Conservation (phyloP, 2,797 vertebrate genomes). For the Gallinago solitaria region DNA sequence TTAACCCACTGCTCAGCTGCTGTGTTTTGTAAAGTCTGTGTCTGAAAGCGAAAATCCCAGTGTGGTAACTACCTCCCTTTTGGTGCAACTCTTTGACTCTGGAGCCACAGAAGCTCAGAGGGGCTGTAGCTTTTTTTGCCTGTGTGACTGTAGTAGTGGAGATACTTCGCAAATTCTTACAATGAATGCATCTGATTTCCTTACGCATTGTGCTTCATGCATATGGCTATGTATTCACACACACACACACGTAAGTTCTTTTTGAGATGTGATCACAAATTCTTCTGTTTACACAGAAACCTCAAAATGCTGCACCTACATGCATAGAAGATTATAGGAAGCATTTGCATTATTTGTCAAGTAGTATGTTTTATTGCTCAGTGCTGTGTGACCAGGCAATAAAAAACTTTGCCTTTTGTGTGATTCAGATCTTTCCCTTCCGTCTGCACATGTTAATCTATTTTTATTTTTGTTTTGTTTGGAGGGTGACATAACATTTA, state of each 20-base stretch:
- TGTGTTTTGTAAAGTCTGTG: not conserved
- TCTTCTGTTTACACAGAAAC: slow-evolving; percentile 8
- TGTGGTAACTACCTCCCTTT: not conserved
- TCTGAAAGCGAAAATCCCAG: not conserved
- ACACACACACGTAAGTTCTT: not conserved
- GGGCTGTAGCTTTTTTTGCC: not conserved
- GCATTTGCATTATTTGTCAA: slow-evolving; percentile 18
- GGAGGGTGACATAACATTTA: not conserved
- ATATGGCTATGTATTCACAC: not conserved
- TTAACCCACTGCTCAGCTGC: not conserved
- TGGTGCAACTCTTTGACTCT: not conserved
- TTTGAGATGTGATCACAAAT: slow-evolving; percentile 8
- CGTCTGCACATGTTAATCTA: not conserved
- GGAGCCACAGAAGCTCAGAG: not conserved
- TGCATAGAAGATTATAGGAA: not conserved
- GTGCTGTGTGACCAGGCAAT: not conserved
- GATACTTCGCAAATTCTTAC: not conserved
- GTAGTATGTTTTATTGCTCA: not conserved
- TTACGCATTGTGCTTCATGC: rapidly evolving
- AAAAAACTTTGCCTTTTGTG: not conserved
- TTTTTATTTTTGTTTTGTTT: not conserved
- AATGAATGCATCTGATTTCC: not conserved
- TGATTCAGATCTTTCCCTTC: slow-evolving; percentile 1
- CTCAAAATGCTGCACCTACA: not conserved
- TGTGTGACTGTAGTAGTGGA: not conserved